Evolutionary conservation across 2,113 vertebrate genomes (phyloP), one percentile per base, ranked within the genome.

Genomic region (Epinephelus cyanopodus): DNA sequence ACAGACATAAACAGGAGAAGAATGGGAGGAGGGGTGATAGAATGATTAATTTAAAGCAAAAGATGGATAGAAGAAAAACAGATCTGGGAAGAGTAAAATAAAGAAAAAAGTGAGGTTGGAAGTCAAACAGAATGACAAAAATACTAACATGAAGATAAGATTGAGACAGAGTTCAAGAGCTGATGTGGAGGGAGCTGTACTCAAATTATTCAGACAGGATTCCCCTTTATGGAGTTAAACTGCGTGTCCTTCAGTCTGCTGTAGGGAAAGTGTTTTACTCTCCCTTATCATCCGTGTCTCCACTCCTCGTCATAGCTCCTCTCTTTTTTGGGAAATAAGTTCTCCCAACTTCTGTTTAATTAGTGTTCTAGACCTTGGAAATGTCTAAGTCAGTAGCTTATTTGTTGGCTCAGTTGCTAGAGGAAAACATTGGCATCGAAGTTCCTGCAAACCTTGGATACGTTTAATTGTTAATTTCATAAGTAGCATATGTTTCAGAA

Each of bases 201-300:
- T 65, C 2, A 5, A 19, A 47, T 79, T 61, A 45, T 79, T 82
- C 52, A 60, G 42, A 56, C 74, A 77, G 13, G 42, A 87, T 79
- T 90, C 48, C 78, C 80, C 64, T 81, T 83, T 82, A 88, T 72
- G 77, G 79, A 75, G 50, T 69, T 19, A 82, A 87, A 52, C 14
- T 19, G 42, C 57, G 37, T 52, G 58, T 86, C 71, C 67, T 80
- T 82, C 54, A 42, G 52, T 66, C 11, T 62, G 33, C 37, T 74
- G 52, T 2, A 45, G 60, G 61, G 52, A 65, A 71, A 81, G 71
- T 80, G 74, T 75, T 79, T 80, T 2, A 68, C 57, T 66, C 56
- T 70, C 9, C 27, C 75, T 76, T 56, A 64, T 82, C 67, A 33
- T 19, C 45, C 1, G 25, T 7, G 21, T 63, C 62, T 8, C 48